Evolutionary conservation across 2,888 invertebrate species (phyloP).

Genomic region (Arctia plantaginis): DNA sequence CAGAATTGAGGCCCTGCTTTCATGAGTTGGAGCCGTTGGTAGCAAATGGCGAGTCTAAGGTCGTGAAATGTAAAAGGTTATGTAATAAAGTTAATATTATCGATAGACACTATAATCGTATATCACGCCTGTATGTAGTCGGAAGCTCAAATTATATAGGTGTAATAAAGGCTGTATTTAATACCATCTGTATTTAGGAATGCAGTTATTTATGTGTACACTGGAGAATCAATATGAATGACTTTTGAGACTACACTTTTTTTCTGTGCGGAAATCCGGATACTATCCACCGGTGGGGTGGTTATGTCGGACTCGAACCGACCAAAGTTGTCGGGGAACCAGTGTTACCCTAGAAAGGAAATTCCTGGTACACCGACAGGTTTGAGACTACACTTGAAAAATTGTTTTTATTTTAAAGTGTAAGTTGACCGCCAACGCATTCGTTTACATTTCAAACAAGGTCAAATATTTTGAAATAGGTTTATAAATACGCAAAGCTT

Average conservation of each 20-base stretch:
- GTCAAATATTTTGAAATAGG: not conserved
- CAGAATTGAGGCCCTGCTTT: too few species aligned
- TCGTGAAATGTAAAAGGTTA: constrained; percentile 7
- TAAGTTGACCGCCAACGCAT: not conserved
- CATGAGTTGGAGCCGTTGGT: constrained; percentile 8
- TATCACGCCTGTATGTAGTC: not conserved
- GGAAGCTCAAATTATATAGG: not conserved
- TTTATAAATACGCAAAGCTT: not conserved
- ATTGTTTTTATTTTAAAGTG: not conserved
- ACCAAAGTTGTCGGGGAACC: too few species aligned
- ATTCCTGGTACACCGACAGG: too few species aligned
- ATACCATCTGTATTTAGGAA: not conserved
- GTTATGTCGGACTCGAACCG: too few species aligned
- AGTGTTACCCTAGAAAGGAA: too few species aligned
- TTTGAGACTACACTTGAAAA: not conserved
- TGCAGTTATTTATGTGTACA: not conserved
- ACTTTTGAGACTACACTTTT: not conserved
- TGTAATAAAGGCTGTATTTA: not conserved
- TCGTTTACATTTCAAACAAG: constrained; percentile 1
- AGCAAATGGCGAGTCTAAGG: constrained; percentile 8
- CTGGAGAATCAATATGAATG: not conserved
- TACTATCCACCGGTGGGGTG: too few species aligned
- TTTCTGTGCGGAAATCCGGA: too few species aligned
- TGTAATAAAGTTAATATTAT: not conserved
- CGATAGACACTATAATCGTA: not conserved